These are phyloP conservation scores for Aphidius gifuensis DNA, from an alignment of 1,140 invertebrate species.

Conservation along the genomic window DNA sequence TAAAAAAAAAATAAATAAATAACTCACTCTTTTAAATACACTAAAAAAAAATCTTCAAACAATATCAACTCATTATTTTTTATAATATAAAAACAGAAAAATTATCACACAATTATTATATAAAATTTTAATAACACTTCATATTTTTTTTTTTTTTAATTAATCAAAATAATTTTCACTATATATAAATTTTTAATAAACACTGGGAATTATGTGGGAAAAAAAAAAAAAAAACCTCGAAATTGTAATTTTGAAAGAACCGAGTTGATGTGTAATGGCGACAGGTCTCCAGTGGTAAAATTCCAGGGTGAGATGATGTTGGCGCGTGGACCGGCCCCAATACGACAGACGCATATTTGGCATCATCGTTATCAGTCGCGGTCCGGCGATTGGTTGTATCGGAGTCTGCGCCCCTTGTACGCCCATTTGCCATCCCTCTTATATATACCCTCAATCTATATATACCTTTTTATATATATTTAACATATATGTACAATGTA, in stretches of 20 bases:
- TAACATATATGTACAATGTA: too few species aligned
- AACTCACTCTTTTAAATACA: neutral
- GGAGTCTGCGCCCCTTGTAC: slow-evolving; percentile 49
- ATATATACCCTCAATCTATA: slow-evolving; percentile 12
- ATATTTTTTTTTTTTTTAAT: too few species aligned
- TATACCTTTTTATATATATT: neutral
- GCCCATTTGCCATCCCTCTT: slow-evolving; percentile 15
- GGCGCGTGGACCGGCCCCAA: slow-evolving; percentile 47
- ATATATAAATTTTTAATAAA: neutral
- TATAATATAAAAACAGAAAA: neutral
- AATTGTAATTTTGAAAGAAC: too few species aligned
- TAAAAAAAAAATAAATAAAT: slow-evolving; percentile 11
- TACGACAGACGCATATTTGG: slow-evolving; percentile 49
- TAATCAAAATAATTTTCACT: neutral
- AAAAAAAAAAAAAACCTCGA: too few species aligned
- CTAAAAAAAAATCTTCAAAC: neutral
- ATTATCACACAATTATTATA: slow-evolving; percentile 1
- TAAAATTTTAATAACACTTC: neutral
- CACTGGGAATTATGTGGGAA: too few species aligned
- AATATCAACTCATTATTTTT: too few species aligned
- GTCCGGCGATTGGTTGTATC: slow-evolving; percentile 55
- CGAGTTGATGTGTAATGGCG: slow-evolving; percentile 15
- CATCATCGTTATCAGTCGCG: slow-evolving; percentile 53
- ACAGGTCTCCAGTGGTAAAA: slow-evolving; percentile 22
- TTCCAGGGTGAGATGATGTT: slow-evolving; percentile 32